Base-by-base conservation (phyloP, 2,888 invertebrate species). In the Ceratothoa steindachneri region DNA sequence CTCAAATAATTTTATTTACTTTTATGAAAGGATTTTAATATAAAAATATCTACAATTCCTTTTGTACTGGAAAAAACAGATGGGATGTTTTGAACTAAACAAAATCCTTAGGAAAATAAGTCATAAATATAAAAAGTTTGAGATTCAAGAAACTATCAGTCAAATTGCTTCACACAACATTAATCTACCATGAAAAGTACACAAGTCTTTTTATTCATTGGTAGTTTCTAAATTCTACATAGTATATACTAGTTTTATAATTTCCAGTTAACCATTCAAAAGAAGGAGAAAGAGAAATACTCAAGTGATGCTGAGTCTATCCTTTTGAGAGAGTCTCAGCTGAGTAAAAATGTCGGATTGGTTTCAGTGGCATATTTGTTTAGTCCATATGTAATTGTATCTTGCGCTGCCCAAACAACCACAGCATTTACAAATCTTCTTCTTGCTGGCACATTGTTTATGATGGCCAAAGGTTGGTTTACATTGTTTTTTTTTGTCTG, bases 381-480 rank as follows among this genome's bases (percentile, higher is more conserved):
- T 82, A 95, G 95, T 85, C 97, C 97, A 0, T 93, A 93, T 83
- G 89, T 91, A 30, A 88, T 97, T 73, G 86, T 94, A 71, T 93
- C 91, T 82, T 97, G 95, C 85, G 90, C 91, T 30, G 95, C 92
- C 9, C 89, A 91, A 84, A 94, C 96, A 0, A 95, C 96, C 1
- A 94, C 94, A 1, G 92, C 94, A 12, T 89, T 96, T 81, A 91
- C 91, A 81, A 97, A 97, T 85, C 86, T 95, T n/a, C 87, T 92
- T 66, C 86, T 93, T 30, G 89, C 93, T 0, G 82, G 90, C 2
- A 88, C 90, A 68, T 86, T 96, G 31, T 89, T 89, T 82, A 88
- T 89, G 60, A 89, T 93, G 83, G 86, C 90, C 24, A 88, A 88
- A 83, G 87, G 87, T 86, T 82, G 81, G 67, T n/a, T n/a, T n/a